Base-by-base conservation (phyloP, 2,113 vertebrate species). In the Hydrolagus affinis region DNA sequence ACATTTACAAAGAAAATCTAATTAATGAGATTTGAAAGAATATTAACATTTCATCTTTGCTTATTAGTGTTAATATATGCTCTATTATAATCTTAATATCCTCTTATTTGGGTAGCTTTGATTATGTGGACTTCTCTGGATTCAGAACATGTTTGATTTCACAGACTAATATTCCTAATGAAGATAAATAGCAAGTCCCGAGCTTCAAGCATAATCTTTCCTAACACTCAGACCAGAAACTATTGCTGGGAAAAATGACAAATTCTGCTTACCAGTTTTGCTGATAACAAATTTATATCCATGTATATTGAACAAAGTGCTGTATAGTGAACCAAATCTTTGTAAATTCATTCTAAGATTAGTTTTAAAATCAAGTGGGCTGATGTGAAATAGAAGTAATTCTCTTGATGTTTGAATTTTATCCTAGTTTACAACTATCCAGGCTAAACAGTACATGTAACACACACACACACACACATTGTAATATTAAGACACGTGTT, bases 21-120 rank as follows among this genome's bases (percentile, higher is more conserved):
- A 73, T 30, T 83, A 19, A 83, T 68, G 25, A 83, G 30, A 64
- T 15, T 66, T 83, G 14, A 66, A 66, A n/a, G 75, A n/a, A 25
- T 25, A 28, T 7, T 8, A 17, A 15, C 25, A 64, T 80, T 15
- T 25, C 60, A 28, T 80, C 17, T 62, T 25, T 64, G 60, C 30
- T 80, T 64, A 8, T 32, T 66, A 21, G 60, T 32, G 8, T 17
- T 83, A 66, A 66, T 66, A 12, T 83, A 0, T 32, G 25, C 8
- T 83, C 1, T 19, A 32, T 66, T 64, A 30, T 30, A 80, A 15
- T 80, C 59, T 25, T 30, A 14, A 23, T 17, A 8, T 30, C 15
- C 11, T 32, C 60, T 66, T 30, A 32, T 83, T 66, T 32, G 12
- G 19, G 14, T 11, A 9, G 15, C 25, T 68, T 83, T 66, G 15